Percentiles rank a stretch among this genome's conserved stretches.
These are phyloP conservation scores for Bubo blakistoni DNA, from an alignment of 2,113 vertebrate species.

Conservation along the genomic window DNA sequence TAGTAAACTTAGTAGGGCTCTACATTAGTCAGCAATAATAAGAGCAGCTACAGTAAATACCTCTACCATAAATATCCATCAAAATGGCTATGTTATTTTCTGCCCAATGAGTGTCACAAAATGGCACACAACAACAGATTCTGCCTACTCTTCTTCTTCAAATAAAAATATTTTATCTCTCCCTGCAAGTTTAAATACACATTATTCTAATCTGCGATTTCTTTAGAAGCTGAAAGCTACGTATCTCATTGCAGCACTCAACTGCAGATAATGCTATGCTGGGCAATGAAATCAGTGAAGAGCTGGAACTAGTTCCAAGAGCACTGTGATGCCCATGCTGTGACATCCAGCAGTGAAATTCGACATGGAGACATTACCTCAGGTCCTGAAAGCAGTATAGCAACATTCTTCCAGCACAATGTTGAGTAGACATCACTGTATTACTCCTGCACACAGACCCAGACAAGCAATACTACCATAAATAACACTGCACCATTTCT, in stretches of 20 bases:
- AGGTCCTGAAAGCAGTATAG: background rate
- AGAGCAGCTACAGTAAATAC: background rate
- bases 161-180: background rate
- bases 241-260: background rate
- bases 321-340: background rate
- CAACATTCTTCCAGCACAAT: background rate
- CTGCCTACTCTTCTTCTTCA: background rate
- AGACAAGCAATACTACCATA: background rate
- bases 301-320: background rate
- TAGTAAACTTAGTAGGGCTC: background rate
- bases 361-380: background rate
- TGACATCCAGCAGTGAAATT: background rate
- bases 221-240: background rate
- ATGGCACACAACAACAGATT: background rate
- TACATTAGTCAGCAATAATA: fast-evolving
- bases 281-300: background rate
- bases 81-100: background rate
- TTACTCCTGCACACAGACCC: fast-evolving
- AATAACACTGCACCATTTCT: background rate
- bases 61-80: background rate
- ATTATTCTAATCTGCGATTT: background rate
- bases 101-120: background rate
- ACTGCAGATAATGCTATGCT: background rate
- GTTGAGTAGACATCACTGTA: background rate
- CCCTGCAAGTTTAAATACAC: background rate